These are phyloP conservation scores for Hirtodrosophila duncani DNA, from an alignment of 2,888 invertebrate species.

Conservation along the genomic window DNA sequence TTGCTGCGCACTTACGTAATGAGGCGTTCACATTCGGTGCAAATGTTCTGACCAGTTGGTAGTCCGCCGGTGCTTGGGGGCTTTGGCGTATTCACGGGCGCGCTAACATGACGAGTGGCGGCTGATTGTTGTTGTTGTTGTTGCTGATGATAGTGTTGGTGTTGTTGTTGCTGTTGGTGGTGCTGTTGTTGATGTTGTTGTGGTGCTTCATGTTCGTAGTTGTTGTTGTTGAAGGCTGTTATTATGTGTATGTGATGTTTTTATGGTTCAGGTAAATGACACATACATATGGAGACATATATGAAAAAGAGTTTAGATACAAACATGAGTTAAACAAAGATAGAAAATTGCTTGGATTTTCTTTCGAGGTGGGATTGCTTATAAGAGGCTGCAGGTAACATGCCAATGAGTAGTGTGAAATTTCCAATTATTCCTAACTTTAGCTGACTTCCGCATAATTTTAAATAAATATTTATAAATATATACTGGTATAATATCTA, in stretches of 20 bases:
- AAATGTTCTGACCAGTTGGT: slow-evolving; percentile 94
- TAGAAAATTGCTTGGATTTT: slow-evolving; percentile 20
- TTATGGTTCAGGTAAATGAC: slow-evolving; percentile 12
- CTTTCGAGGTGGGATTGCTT: too few relatives aligned
- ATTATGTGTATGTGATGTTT: slow-evolving; percentile 26
- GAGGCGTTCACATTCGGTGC: slow-evolving; percentile 97
- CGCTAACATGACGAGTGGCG: slow-evolving; percentile 83
- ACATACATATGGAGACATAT: slow-evolving; percentile 17
- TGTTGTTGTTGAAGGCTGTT: slow-evolving; percentile 46
- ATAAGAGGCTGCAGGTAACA: too few relatives aligned
- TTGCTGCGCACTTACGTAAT: slow-evolving; percentile 91
- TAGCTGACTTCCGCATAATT: too few relatives aligned
- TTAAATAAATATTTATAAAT: too few relatives aligned
- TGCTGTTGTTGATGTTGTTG: slow-evolving; percentile 47
- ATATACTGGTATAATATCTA: slow-evolving; percentile 21
- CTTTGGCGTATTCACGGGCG: slow-evolving; percentile 85
- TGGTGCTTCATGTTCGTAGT: slow-evolving; percentile 64
- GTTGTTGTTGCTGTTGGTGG: slow-evolving; percentile 51
- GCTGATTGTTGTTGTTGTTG: slow-evolving; percentile 63
- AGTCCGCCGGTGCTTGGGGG: slow-evolving; percentile 85
- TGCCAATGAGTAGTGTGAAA: too few relatives aligned
- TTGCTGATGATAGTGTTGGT: slow-evolving; percentile 50
- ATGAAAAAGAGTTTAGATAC: slow-evolving; percentile 51
- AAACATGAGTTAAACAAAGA: slow-evolving; percentile 52
- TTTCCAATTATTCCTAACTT: too few relatives aligned